phyloP scores from a whole-genome alignment of 1,140 invertebrate genomes.

The Brachionus sp. region DNA sequence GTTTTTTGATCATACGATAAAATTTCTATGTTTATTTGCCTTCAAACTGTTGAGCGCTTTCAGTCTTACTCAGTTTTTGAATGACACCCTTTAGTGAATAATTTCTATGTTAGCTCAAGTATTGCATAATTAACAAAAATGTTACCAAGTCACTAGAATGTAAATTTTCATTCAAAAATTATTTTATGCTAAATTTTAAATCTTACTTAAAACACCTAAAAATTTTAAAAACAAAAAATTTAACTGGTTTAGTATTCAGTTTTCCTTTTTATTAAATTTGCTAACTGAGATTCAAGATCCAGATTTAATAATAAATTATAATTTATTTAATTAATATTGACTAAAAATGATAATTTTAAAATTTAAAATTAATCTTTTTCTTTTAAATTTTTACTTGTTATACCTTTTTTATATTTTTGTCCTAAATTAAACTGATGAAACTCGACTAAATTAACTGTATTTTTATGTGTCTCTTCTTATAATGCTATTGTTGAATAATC shows the following conservation, averaged over 20 bases:
- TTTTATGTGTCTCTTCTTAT: not conserved
- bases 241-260: not conserved
- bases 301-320: not conserved
- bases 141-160: not conserved
- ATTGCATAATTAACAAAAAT: not conserved
- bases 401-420: not conserved
- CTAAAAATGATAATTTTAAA: not conserved
- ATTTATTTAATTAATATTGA: not conserved
- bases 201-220: not conserved
- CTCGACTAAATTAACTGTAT: not conserved
- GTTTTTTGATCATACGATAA: not conserved
- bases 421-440: not conserved
- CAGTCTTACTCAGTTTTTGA: not conserved
- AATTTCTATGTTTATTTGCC: not conserved
- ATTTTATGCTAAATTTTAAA: not conserved
- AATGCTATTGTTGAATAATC: not conserved
- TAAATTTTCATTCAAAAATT: not conserved
- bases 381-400: not conserved
- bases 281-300: too few relatives aligned
- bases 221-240: not conserved
- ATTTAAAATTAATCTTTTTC: not conserved
- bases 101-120: not conserved
- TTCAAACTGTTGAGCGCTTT: not conserved
- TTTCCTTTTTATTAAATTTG: not conserved
- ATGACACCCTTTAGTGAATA: not conserved